Evolutionary conservation across 2,888 invertebrate species (phyloP), one percentile per base, ranked within the genome.

Genomic region (Cistogaster globosa): DNA sequence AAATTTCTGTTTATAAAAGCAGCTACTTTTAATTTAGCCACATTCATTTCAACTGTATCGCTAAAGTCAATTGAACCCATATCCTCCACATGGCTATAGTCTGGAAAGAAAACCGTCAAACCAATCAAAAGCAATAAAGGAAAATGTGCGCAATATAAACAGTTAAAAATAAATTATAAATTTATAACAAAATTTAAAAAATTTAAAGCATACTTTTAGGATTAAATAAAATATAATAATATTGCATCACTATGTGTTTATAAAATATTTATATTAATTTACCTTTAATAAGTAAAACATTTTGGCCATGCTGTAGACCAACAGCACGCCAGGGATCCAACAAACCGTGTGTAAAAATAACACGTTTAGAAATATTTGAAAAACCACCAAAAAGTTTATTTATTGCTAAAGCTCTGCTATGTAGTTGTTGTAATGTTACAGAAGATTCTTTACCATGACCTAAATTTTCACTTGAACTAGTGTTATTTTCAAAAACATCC

Each of bases 301-400:
- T 89, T 14, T 48, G 69, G 26, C 89, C 90, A 48, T 69, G 58
- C 83, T 92, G 90, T 36, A 93, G 88, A 14, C 94, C 94, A 83
- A 94, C 90, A 8, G 92, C 89, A 86, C 93, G 93, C 94, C 94
- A 94, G 22, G 94, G 94, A 91, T 94, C 94, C 51, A 93, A 87
- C 69, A 93, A 91, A 53, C 94, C 94, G 87, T 94, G 94, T n/a
- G 93, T 93, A 83, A 93, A 94, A 58, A 94, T 91, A 2, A 94
- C 93, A 83, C 93, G 91, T 16, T 89, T 91, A 2, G 85, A 85
- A 67, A 82, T 26, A 36, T 85, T 77, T 92, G 75, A 67, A 38
- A 85, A 60, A 42, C 93, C 94, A 55, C 94, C 94, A 86, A 93
- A 94, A 81, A 92, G 88, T 3, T 88, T 87, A 87, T 94, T 94